Evolutionary conservation across 2,888 invertebrate species (phyloP).

Genomic region (Callinectes sapidus): DNA sequence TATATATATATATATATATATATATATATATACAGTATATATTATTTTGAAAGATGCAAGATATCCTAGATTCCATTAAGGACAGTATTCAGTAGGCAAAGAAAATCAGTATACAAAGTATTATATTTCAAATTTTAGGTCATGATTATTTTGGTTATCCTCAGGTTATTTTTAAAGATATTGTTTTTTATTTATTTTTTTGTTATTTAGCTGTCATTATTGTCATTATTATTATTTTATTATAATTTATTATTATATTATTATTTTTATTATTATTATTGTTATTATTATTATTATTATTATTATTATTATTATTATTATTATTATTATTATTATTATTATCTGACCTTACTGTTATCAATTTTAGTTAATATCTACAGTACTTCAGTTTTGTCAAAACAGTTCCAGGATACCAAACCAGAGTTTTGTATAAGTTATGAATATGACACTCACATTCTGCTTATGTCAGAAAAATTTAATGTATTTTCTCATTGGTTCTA

Average conservation of each 20-base stretch:
- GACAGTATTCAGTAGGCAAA: not conserved
- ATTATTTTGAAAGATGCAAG: not conserved
- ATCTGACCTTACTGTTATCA: not conserved
- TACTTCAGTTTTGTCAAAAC: not conserved
- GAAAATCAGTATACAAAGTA: not conserved
- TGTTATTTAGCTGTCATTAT: no score
- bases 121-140: not conserved
- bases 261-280: slow-evolving; percentile 10
- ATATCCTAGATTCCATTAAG: not conserved
- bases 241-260: slow-evolving; percentile 2
- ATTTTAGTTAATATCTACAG: not conserved
- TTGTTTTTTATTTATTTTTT: no score
- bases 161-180: no score
- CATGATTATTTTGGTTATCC: not conserved
- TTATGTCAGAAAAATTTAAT: not conserved
- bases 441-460: not conserved
- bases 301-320: not conserved
- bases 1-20: slow-evolving; percentile 47
- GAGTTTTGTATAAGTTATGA: not conserved
- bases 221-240: not conserved
- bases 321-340: not conserved
- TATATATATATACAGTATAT: slow-evolving; percentile 46
- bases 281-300: not conserved
- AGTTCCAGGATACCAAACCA: not conserved
- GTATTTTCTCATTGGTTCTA: slow-evolving; percentile 19